Evolutionary conservation across 2,888 invertebrate species (phyloP).

Genomic region (Hypena proboscidalis): DNA sequence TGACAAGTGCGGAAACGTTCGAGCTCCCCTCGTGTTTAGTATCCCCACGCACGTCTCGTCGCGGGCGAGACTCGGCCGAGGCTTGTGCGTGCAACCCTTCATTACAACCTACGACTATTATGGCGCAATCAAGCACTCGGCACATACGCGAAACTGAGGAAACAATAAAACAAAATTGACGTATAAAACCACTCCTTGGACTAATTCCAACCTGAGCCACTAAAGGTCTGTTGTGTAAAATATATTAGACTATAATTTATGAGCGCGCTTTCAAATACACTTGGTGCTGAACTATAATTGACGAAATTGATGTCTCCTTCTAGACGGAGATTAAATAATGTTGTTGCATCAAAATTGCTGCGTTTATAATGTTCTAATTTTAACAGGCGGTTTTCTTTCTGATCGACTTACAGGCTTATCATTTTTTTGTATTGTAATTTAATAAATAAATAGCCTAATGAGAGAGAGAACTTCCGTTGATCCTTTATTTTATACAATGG

Average conservation of each 20-base stretch:
- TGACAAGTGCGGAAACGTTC: conserved; percentile 76
- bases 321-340: background rate
- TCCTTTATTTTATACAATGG: conserved; percentile 11
- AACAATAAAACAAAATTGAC: conserved; percentile 81
- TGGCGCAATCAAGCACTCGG: conserved; percentile 79
- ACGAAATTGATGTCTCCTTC: conserved; percentile 37
- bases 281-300: conserved; percentile 45
- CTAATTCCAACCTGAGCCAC: conserved; percentile 63
- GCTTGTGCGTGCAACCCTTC: conserved; percentile 79
- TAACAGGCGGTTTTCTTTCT: background rate
- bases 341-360: background rate
- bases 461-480: too few relatives aligned
- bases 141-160: conserved; percentile 82
- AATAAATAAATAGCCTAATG: too few relatives aligned
- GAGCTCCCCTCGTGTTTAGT: conserved; percentile 71
- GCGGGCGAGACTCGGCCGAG: conserved; percentile 44
- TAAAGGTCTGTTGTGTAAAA: conserved; percentile 64
- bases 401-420: too few relatives aligned
- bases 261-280: conserved; percentile 53
- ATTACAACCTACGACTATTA: conserved; percentile 78
- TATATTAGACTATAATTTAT: conserved; percentile 63
- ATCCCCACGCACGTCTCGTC: conserved; percentile 70
- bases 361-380: too few relatives aligned
- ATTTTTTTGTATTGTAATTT: too few relatives aligned
- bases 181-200: conserved; percentile 77